Percentiles rank a stretch among this genome's conserved stretches.
Conservation (phyloP, 2,113 vertebrate species). For the Cebus imitator region DNA sequence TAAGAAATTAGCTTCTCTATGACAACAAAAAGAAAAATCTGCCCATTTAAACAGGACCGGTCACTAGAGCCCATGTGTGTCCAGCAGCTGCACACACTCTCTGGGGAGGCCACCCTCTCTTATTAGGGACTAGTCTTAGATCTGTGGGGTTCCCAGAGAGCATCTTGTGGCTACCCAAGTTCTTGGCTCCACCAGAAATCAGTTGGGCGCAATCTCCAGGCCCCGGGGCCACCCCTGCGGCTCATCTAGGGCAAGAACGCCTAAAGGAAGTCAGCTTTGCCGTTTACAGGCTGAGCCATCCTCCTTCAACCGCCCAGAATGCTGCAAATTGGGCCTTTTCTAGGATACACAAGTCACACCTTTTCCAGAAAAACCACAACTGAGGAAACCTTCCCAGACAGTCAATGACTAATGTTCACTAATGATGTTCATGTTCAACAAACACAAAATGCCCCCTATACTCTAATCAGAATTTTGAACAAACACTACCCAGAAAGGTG, state of each 20-base stretch:
- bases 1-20: not conserved
- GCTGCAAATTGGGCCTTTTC: rapidly evolving
- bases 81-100: not conserved
- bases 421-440: not conserved
- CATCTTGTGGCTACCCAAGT: not conserved
- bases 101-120: not conserved
- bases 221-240: too few relatives aligned
- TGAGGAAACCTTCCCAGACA: not conserved
- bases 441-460: not conserved
- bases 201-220: not conserved
- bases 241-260: not conserved
- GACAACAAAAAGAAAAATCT: not conserved
- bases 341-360: not conserved
- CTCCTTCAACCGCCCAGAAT: not conserved
- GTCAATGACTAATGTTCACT: not conserved
- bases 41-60: not conserved
- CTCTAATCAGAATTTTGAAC: not conserved
- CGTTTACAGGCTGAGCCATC: rapidly evolving
- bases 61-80: not conserved
- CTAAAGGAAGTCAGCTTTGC: not conserved
- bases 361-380: not conserved
- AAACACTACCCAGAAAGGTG: not conserved
- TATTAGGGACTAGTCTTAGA: not conserved
- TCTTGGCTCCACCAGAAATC: not conserved
- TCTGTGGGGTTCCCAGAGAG: not conserved